Percentiles rank a stretch among this genome's conserved stretches.
Evolutionary conservation across 2,797 vertebrate species (phyloP).

Genomic region (Mionectes olivaceus): DNA sequence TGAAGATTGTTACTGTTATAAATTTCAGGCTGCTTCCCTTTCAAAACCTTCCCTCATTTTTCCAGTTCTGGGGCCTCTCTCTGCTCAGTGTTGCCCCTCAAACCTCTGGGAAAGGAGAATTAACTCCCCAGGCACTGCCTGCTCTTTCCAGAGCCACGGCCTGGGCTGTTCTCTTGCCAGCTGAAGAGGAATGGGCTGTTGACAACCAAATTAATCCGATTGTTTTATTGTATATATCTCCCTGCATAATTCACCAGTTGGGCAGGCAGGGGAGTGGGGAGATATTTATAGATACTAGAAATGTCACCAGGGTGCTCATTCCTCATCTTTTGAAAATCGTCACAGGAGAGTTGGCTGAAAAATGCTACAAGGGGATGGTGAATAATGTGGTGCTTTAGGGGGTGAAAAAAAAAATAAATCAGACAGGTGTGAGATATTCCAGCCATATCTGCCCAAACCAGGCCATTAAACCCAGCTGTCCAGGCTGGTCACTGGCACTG

Average conservation of each 20-base stretch:
- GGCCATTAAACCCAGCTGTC: not conserved
- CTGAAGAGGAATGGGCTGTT: conserved; percentile 34
- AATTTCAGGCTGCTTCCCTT: not conserved
- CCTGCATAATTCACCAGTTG: conserved; percentile 59
- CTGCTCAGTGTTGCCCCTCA: not conserved
- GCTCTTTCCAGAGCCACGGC: not conserved
- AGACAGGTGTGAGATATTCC: not conserved
- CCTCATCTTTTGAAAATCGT: conserved; percentile 59
- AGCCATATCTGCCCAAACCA: not conserved
- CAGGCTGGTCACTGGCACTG: not conserved
- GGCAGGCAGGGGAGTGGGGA: conserved; percentile 29
- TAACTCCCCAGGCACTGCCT: not conserved
- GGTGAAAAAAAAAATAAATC: not conserved
- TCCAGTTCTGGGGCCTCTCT: not conserved
- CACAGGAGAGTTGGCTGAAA: conserved; percentile 26
- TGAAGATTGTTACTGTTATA: not conserved
- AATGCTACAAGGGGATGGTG: not conserved
- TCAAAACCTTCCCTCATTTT: not conserved
- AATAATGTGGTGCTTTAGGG: conserved; percentile 29
- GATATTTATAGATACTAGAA: conserved; percentile 67
- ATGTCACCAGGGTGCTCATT: conserved; percentile 51
- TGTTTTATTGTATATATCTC: conserved; percentile 60
- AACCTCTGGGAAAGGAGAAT: not conserved
- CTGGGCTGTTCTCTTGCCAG: not conserved
- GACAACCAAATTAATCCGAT: conserved; percentile 27